Evolutionary conservation across 2,797 vertebrate genomes (phyloP).

Genomic region (Sebastes matsubarae): DNA sequence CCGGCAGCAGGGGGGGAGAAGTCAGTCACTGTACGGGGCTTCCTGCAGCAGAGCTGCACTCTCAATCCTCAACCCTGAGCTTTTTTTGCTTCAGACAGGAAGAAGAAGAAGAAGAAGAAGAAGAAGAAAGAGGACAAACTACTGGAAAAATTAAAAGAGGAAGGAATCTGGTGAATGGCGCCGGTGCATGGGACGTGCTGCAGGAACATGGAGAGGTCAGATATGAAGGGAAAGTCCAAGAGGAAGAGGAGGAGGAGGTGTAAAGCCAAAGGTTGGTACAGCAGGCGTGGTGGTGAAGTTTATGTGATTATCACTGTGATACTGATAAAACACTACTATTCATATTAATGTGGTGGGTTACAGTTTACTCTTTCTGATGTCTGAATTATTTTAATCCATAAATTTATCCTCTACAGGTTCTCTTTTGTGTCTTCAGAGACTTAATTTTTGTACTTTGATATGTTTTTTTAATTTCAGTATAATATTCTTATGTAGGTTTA

Average conservation of each 20-base stretch:
- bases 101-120: neutral
- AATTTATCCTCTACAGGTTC: neutral
- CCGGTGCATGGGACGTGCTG: slow-evolving; percentile 78
- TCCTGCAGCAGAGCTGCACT: slow-evolving; percentile 38
- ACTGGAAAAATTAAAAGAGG: neutral
- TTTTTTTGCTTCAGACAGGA: neutral
- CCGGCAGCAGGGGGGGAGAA: slow-evolving; percentile 12
- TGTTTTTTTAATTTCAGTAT: neutral
- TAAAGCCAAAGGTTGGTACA: slow-evolving; percentile 85
- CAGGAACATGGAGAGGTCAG: slow-evolving; percentile 76
- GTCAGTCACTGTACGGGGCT: slow-evolving; percentile 28
- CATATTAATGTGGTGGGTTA: neutral
- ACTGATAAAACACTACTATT: neutral
- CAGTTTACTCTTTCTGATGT: neutral
- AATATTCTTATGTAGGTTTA: neutral
- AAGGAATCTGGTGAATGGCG: slow-evolving; percentile 71
- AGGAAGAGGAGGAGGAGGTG: slow-evolving; percentile 80
- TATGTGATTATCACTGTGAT: neutral
- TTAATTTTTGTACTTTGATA: neutral
- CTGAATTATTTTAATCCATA: neutral
- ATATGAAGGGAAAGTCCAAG: slow-evolving; percentile 84
- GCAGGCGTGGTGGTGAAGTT: neutral
- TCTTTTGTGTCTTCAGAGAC: neutral
- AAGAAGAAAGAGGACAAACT: neutral
- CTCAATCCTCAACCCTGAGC: neutral